Conservation (phyloP, 2,797 vertebrate species). For the Oceanodroma leucorhoa region DNA sequence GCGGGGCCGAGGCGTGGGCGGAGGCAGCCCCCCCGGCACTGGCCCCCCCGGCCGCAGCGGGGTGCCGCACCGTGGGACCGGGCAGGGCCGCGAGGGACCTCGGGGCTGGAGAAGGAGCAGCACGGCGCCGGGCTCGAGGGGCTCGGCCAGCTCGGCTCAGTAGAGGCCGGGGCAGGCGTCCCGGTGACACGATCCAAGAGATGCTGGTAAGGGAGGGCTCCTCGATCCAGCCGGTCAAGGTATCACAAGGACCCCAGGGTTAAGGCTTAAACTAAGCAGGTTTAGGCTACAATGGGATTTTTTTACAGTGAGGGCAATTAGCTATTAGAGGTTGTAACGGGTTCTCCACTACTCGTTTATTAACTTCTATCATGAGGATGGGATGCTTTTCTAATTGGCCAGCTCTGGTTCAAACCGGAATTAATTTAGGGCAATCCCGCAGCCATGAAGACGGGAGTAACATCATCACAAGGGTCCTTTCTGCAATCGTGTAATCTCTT, state of each 20-base stretch:
- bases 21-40: neutral
- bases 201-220: neutral
- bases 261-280: slow-evolving; percentile 16
- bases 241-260: neutral
- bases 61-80: rapidly evolving
- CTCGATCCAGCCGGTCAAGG: neutral
- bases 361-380: neutral
- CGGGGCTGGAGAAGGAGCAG: neutral
- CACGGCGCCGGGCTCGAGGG: neutral
- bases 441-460: neutral
- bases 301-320: slow-evolving; percentile 2
- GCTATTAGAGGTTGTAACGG: neutral
- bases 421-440: neutral
- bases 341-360: neutral
- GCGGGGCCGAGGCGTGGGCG: neutral
- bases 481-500: neutral
- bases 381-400: neutral
- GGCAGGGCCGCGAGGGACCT: neutral
- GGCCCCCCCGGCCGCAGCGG: rapidly evolving
- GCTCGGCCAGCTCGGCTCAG: neutral
- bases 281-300: neutral
- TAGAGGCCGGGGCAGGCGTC: neutral
- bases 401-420: neutral
- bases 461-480: neutral
- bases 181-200: rapidly evolving